Evolutionary conservation across 2,888 invertebrate species (phyloP).

Genomic region (Darwinula stevensoni): DNA sequence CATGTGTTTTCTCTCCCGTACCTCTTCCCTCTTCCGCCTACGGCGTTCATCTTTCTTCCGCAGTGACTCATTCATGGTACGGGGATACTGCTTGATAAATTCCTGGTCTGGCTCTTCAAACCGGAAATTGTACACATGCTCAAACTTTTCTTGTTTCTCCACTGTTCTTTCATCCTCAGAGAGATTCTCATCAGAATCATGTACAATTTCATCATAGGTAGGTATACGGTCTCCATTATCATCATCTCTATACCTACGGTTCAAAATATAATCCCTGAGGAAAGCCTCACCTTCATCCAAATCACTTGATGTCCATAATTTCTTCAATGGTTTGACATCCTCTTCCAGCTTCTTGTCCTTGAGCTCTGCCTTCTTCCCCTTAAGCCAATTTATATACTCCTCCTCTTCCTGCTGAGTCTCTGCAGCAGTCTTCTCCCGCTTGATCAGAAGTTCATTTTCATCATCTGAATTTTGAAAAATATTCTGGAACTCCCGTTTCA

Average conservation of each 20-base stretch:
- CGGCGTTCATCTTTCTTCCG: constrained; percentile 48
- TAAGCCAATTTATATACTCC: constrained; percentile 46
- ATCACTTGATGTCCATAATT: neutral
- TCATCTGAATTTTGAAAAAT: constrained; percentile 20
- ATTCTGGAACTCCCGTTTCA: constrained; percentile 31
- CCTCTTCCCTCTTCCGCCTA: constrained; percentile 40
- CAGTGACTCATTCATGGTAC: constrained; percentile 52
- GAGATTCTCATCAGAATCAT: constrained; percentile 25
- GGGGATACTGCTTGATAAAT: constrained; percentile 65
- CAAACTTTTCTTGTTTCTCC: constrained; percentile 62
- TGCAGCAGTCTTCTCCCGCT: constrained; percentile 13
- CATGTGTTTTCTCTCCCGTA: constrained; percentile 36
- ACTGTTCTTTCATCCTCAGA: constrained; percentile 49
- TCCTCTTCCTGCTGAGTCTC: constrained; percentile 18
- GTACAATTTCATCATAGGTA: constrained; percentile 32
- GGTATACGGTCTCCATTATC: constrained; percentile 22
- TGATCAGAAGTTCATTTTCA: constrained; percentile 16
- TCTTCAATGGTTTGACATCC: neutral
- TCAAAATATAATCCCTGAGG: constrained; percentile 65
- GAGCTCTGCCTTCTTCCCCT: constrained; percentile 30
- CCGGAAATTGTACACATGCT: constrained; percentile 69
- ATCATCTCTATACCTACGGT: constrained; percentile 28
- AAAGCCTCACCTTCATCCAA: constrained; percentile 44
- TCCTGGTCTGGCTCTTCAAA: constrained; percentile 88
- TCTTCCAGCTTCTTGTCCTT: constrained; percentile 21